A percentile compares a stretch with the other conserved stretches of the same genome.
These are phyloP conservation scores for Eupristina koningsbergeri DNA, from an alignment of 1,140 invertebrate genomes.

Conservation along the genomic window DNA sequence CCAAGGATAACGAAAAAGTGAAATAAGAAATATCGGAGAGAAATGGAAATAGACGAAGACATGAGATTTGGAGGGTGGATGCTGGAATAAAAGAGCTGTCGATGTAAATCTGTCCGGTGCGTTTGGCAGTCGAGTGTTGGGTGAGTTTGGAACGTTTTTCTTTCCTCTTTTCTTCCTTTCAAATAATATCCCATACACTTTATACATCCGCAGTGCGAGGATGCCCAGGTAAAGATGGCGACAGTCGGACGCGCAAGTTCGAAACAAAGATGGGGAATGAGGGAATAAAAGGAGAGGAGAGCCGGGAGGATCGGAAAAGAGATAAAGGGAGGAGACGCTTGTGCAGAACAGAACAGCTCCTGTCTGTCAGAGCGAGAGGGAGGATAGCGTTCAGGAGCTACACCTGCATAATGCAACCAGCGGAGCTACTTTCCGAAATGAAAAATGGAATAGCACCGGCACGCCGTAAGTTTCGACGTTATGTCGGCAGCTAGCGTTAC, in stretches of 20 bases:
- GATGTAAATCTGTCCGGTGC: conserved; percentile 46
- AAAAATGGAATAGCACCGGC: conserved; percentile 61
- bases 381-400: conserved; percentile 25
- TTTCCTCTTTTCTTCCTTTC: not conserved
- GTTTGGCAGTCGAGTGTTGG: conserved; percentile 24
- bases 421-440: conserved; percentile 59
- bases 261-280: not conserved
- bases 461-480: conserved; percentile 47
- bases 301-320: not conserved
- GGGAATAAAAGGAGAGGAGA: not conserved
- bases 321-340: conserved; percentile 18
- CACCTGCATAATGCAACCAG: conserved; percentile 61
- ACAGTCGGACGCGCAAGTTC: conserved; percentile 22
- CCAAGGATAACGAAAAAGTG: not conserved
- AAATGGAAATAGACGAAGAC: conserved; percentile 7
- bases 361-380: not conserved
- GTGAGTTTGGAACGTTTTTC: conserved; percentile 15
- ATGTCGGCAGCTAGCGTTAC: conserved; percentile 54
- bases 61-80: not conserved
- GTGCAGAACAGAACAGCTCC: conserved; percentile 8
- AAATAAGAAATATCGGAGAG: not conserved
- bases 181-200: conserved; percentile 32
- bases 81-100: conserved; percentile 36
- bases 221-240: conserved; percentile 1
- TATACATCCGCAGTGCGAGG: not conserved